Evolutionary conservation across 2,888 invertebrate genomes (phyloP).

Genomic region (Toxonevra muliebris): DNA sequence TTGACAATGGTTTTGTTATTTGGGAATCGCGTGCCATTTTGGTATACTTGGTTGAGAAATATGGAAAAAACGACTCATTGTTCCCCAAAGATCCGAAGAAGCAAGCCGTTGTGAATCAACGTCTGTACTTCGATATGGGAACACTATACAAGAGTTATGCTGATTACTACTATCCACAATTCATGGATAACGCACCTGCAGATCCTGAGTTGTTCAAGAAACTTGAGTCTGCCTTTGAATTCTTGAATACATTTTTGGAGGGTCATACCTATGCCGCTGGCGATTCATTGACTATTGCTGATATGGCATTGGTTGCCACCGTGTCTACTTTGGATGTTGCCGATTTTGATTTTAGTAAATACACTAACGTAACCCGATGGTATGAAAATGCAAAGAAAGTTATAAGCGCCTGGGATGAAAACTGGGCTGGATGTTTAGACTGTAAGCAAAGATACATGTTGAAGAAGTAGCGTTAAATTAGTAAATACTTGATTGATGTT

Average conservation of each 20-base stretch:
- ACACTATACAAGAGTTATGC: conserved; percentile 74
- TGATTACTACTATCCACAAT: conserved; percentile 73
- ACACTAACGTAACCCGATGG: conserved; percentile 74
- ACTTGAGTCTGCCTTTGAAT: conserved; percentile 72
- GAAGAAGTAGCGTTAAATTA: not conserved
- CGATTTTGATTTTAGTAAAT: conserved; percentile 74
- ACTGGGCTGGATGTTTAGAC: conserved; percentile 39
- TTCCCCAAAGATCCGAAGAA: conserved; percentile 78
- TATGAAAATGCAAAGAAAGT: conserved; percentile 72
- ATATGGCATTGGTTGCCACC: conserved; percentile 73
- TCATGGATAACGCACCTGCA: conserved; percentile 69
- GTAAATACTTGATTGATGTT: no score
- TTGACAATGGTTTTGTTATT: conserved; percentile 80
- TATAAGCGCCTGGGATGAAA: conserved; percentile 68
- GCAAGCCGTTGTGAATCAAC: conserved; percentile 78
- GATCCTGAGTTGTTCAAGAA: conserved; percentile 74
- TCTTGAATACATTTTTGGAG: conserved; percentile 75
- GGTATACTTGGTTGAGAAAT: conserved; percentile 79
- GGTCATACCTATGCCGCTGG: conserved; percentile 76
- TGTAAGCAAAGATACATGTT: conserved; percentile 27
- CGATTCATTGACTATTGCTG: conserved; percentile 78
- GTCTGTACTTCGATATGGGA: conserved; percentile 80
- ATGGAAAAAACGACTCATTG: conserved; percentile 77
- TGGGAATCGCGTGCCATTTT: conserved; percentile 86
- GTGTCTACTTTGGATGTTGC: conserved; percentile 75